A percentile compares a stretch with the other conserved stretches of the same genome.
These are phyloP conservation scores for Nezara viridula DNA, from an alignment of 2,888 invertebrate genomes.

Conservation along the genomic window DNA sequence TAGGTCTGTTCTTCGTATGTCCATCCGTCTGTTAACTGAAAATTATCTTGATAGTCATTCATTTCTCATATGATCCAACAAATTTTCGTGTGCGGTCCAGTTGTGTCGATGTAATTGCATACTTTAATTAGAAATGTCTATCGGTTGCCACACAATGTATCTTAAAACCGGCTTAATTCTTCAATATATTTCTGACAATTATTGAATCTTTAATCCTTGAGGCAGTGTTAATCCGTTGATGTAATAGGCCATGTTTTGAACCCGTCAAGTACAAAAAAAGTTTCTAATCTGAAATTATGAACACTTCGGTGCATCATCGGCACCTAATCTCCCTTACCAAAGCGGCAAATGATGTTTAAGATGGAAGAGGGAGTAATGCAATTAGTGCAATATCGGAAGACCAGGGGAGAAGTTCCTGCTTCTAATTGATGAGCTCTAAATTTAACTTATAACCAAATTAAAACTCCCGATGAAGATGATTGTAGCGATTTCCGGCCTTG, in stretches of 20 bases:
- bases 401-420: not conserved
- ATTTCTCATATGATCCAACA: too few relatives aligned
- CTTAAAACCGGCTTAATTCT: too few relatives aligned
- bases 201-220: too few relatives aligned
- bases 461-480: constrained; percentile 2
- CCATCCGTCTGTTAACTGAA: too few relatives aligned
- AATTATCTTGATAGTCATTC: too few relatives aligned
- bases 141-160: too few relatives aligned
- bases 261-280: not conserved
- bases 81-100: too few relatives aligned
- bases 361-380: not conserved
- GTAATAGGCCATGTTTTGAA: too few relatives aligned
- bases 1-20: too few relatives aligned
- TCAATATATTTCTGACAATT: too few relatives aligned
- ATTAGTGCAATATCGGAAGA: not conserved
- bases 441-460: constrained; percentile 22
- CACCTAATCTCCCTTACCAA: not conserved
- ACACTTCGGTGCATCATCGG: not conserved
- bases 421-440: constrained; percentile 31
- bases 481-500: not conserved
- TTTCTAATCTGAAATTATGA: not conserved
- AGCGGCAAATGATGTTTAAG: not conserved
- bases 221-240: not conserved
- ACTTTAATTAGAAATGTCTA: too few relatives aligned
- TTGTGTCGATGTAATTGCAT: too few relatives aligned